Percentiles rank a stretch among this genome's conserved stretches.
phyloP scores from a whole-genome alignment of 2,797 vertebrate species.

The Sebastes oblongus region DNA sequence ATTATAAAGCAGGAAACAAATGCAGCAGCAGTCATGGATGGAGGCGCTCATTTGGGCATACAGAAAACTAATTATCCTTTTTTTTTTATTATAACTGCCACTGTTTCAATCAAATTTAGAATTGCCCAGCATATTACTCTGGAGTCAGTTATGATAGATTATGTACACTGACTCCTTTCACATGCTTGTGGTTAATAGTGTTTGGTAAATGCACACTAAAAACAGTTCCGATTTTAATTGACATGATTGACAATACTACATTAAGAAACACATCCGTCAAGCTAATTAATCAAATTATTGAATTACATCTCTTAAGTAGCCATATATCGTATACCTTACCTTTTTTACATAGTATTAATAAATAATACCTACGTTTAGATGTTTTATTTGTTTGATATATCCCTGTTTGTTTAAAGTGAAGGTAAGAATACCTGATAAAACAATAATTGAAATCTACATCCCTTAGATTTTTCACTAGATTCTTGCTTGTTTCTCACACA shows the following conservation, averaged over 20 bases:
- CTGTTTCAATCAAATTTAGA: conserved; percentile 9
- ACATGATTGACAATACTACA: not conserved
- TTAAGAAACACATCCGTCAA: not conserved
- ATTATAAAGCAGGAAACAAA: conserved; percentile 27
- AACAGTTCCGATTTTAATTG: not conserved
- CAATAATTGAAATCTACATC: not conserved
- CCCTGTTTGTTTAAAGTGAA: not conserved
- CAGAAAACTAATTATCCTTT: conserved; percentile 26
- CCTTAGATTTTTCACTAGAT: not conserved
- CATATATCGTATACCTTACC: not conserved
- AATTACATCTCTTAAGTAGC: not conserved
- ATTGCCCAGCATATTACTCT: not conserved
- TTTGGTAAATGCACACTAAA: conserved; percentile 6
- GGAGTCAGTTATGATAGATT: not conserved
- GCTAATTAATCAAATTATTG: not conserved
- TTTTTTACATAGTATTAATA: not conserved
- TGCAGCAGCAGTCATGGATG: not conserved
- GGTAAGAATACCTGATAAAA: not conserved
- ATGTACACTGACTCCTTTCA: not conserved
- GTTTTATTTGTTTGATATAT: not conserved
- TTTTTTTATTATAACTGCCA: not conserved
- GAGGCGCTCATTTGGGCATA: not conserved
- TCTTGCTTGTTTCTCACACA: not conserved
- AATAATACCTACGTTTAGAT: not conserved
- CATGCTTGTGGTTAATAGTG: not conserved